Base-by-base conservation (phyloP, 2,888 invertebrate species). In the Boloria selene region DNA sequence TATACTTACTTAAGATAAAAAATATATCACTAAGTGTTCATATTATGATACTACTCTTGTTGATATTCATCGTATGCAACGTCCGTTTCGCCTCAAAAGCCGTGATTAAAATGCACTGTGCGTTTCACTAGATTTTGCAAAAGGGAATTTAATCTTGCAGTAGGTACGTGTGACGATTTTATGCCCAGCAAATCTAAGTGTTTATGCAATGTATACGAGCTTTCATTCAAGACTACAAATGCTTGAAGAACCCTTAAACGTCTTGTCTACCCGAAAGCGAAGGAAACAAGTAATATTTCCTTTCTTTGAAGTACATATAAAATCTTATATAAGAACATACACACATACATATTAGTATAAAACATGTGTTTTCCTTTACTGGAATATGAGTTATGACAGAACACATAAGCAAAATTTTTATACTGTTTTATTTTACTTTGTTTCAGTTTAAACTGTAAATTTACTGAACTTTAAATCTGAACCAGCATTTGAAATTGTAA, bases 1-100 rank as follows among this genome's bases (percentile, higher is more conserved):
- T 45, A n/a, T 47, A n/a, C 47, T 3, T 14, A 26, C 10, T 17
- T 22, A 31, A 31, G 3, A 52, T n/a, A 31, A 54, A 2, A 22
- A 22, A 56, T 7, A 22, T 45, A 26, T 44, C 47, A 18, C 13
- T 50, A 17, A 22, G 50, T 22, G 42, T 49, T 22, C 10, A 50
- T 58, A 58, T 56, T 56, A 17, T 18, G 52, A 54, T 49, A 14
- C 38, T 65, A 38, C 5, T 45, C 51, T 56, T 17, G 53, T 70
- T 70, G 65, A 64, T 64, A 70, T 70, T 70, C 70, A 68, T 68
- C 58, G 50, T 62, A 55, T 52, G 68, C 61, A 44, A 49, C 70
- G 55, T 70, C 70, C 70, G 70, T 56, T 70, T 54, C 61, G 65
- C 65, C 64, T 64, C 61, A 56, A 47, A 52, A 58, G 70, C 55